Percentiles rank a stretch among this genome's conserved stretches.
These are phyloP conservation scores for Cataglyphis livida DNA, from an alignment of 2,888 invertebrate genomes.

Conservation along the genomic window DNA sequence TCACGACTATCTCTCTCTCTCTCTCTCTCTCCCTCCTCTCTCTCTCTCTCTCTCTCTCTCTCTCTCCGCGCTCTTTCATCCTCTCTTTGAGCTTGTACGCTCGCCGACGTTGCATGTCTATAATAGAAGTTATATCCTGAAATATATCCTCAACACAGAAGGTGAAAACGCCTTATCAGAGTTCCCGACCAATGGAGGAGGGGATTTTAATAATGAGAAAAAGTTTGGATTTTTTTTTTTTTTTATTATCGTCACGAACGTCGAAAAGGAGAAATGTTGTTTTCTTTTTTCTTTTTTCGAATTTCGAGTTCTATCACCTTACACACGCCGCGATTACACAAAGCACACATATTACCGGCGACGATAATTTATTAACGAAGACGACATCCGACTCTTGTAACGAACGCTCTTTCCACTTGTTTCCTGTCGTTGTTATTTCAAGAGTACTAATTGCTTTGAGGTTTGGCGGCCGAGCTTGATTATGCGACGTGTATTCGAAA, in stretches of 20 bases:
- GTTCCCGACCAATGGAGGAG: not conserved
- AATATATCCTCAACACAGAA: not conserved
- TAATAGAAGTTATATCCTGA: slow-evolving; percentile 38
- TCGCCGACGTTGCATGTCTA: slow-evolving; percentile 57
- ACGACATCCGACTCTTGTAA: slow-evolving; percentile 17
- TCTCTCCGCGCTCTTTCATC: rapidly evolving
- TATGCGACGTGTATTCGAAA: slow-evolving; percentile 52
- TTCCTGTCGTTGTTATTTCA: slow-evolving; percentile 36
- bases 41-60: not conserved
- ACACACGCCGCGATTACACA: not conserved
- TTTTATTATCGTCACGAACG: too few species aligned
- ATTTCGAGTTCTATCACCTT: not conserved
- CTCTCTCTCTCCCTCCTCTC: slow-evolving; percentile 20
- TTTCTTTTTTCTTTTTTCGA: not conserved
- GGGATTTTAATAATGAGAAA: not conserved
- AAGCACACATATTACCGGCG: not conserved
- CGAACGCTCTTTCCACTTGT: slow-evolving; percentile 11
- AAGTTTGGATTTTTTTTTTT: not conserved
- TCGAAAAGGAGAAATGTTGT: not conserved
- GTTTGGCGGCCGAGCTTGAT: slow-evolving; percentile 14
- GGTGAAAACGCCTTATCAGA: not conserved
- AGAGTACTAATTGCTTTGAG: slow-evolving; percentile 47
- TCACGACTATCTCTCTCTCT: slow-evolving; percentile 65
- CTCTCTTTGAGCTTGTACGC: slow-evolving; percentile 57
- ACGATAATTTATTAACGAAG: slow-evolving; percentile 28